These are phyloP conservation scores for Leucosticte australis DNA, from an alignment of 2,113 vertebrate species.

Conservation along the genomic window DNA sequence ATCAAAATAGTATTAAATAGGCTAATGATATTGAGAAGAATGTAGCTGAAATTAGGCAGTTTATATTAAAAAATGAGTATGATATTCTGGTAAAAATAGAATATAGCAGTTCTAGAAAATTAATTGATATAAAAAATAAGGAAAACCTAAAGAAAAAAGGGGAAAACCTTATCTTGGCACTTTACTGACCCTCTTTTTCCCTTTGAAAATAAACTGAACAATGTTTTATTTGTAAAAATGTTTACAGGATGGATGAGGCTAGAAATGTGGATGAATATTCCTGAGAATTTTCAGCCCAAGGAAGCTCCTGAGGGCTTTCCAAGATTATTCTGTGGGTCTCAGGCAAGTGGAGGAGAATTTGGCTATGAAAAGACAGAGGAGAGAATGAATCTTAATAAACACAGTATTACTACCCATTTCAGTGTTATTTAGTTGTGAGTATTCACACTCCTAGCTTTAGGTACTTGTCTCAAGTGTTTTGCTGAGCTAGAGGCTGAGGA, in stretches of 20 bases:
- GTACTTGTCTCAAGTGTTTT: neutral
- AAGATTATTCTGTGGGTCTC: neutral
- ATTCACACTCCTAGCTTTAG: neutral
- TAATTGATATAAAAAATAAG: fast-evolving
- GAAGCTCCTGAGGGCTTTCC: neutral
- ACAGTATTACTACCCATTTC: neutral
- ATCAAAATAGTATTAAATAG: neutral
- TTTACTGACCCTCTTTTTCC: fast-evolving
- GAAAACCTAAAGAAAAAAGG: neutral
- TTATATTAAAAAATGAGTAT: neutral
- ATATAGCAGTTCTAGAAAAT: neutral
- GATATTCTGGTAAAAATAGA: neutral
- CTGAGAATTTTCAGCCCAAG: neutral
- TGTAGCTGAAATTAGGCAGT: neutral
- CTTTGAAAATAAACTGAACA: neutral
- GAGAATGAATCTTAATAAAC: neutral
- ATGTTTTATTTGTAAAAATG: neutral
- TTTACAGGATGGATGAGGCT: neutral
- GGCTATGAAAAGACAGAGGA: neutral
- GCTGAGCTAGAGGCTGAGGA: neutral
- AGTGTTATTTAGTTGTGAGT: neutral
- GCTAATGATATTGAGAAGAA: neutral
- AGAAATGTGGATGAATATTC: neutral
- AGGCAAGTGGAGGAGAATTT: neutral
- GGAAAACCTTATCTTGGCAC: neutral